Base-by-base conservation (phyloP, 2,888 invertebrate genomes). In the Clistopyga incitator region DNA sequence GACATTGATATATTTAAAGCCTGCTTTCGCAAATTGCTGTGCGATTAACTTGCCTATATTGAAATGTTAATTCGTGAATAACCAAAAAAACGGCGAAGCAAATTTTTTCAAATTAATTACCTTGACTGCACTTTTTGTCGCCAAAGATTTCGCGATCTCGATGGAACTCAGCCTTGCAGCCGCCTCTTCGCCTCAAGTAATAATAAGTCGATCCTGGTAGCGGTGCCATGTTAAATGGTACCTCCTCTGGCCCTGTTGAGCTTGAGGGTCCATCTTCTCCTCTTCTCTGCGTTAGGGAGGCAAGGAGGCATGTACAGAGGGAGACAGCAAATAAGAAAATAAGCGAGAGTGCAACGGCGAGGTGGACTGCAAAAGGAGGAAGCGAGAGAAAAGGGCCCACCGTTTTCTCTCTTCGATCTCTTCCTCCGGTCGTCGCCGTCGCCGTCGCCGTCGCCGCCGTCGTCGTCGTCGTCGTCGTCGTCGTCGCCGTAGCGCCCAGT, bases 321-420 rank as follows among this genome's bases (percentile, higher is more conserved):
- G 50, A n/a, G 50, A 50, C 50, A 50, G 18, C 50, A n/a, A 50
- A 50, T n/a, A n/a, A 47, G 50, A 50, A 18, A 50, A 50, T 15
- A 50, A 50, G 50, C 18, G 18, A 50, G 18, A 50, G n/a, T 50
- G 50, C 18, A 50, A 1, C 1, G 18, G 50, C 50, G 50, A 18
- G 50, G 50, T 50, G 18, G 18, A 50, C 1, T 50, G 50, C 3
- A 18, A 18, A 50, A 50, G 50, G 50, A 18, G 15, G 18, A 47
- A n/a, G 50, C 2, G 50, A 50, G 50, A 18, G 50, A 50, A 50
- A 50, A 50, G 50, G 50, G 50, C 6, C 50, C 50, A n/a, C 4
- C 18, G 50, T 8, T 50, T 18, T 18, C 50, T 50, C 50, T 50
- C 18, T 18, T 50, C 50, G 50, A 50, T 50, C 50, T 50, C 4